phyloP scores from a whole-genome alignment of 2,888 invertebrate species.

The Calephelis perditalis region DNA sequence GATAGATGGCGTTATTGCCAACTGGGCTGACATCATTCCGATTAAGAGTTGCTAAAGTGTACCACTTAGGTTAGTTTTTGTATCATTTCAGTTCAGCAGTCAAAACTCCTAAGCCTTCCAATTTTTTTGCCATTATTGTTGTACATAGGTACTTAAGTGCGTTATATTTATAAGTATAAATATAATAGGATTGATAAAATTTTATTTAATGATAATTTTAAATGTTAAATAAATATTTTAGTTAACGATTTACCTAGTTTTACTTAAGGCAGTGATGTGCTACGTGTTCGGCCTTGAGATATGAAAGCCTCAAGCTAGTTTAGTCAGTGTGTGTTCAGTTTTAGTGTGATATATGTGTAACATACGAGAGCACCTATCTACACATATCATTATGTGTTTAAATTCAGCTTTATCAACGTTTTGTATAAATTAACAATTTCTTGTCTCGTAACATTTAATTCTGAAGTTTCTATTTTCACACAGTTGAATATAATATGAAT shows the following conservation, averaged over 20 bases:
- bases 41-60: not conserved
- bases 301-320: constrained; percentile 3
- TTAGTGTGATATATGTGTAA: not conserved
- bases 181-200: constrained; percentile 42
- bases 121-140: constrained; percentile 13
- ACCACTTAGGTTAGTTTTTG: constrained; percentile 5
- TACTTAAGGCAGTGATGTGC: not conserved
- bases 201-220: constrained; percentile 63
- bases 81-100: not conserved
- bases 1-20: constrained; percentile 4
- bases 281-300: not conserved
- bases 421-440: too few relatives aligned
- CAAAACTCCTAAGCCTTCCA: not conserved
- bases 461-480: too few relatives aligned
- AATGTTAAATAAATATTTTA: constrained; percentile 57
- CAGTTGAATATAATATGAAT: too few relatives aligned
- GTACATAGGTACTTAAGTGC: constrained; percentile 11
- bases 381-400: too few relatives aligned
- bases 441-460: too few relatives aligned
- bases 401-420: too few relatives aligned
- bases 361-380: not conserved
- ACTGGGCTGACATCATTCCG: constrained; percentile 8
- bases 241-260: constrained; percentile 30
- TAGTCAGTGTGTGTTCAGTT: not conserved
- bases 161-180: constrained; percentile 37